Base-by-base conservation (phyloP, 2,113 vertebrate species). In the Galemys pyrenaicus region DNA sequence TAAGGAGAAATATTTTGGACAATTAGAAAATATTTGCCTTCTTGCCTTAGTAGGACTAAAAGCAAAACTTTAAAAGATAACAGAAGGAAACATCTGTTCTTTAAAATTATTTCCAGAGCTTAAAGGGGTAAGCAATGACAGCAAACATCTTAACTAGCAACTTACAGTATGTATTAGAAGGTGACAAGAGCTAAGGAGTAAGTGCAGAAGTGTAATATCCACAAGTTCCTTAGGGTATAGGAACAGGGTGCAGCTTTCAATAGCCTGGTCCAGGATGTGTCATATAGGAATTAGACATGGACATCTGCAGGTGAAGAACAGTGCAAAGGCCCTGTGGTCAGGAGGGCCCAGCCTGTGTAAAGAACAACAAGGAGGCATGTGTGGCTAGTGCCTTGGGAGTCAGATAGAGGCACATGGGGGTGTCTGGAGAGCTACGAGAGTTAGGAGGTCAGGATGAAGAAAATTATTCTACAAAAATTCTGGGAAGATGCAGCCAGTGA, bases 1-100 rank as follows among this genome's bases (percentile, higher is more conserved):
- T 41, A 87, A 90, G 17, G 74, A 56, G 9, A 60, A 70, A 58
- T 83, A 75, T 30, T 12, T 9, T 77, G 10, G 28, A 39, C 37
- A 85, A 60, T 5, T 44, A 70, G 32, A 64, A 32, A 37, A 62
- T 60, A n/a, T 49, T 79, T 60, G 19, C n/a, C n/a, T 89, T 85
- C 37, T 83, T 89, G 35, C 30, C 60, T 41, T 92, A 93, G 51
- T 15, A 37, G 17, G 8, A 87, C 16, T 87, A 71, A 91, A 95
- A 86, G 68, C 75, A 90, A 3, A 39, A 64, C 26, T 67, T 65
- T 80, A 32, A 86, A 86, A 78, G 39, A 87, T 41, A 75, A 39
- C 24, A 62, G 44, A 82, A 9, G 12, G 12, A 49, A 49, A 13
- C 12, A 9, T 9, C 44, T 49, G 46, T 49, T 49, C 12, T 49